phyloP scores from a whole-genome alignment of 2,797 vertebrate species.

The Rhinatrema bivittatum region DNA sequence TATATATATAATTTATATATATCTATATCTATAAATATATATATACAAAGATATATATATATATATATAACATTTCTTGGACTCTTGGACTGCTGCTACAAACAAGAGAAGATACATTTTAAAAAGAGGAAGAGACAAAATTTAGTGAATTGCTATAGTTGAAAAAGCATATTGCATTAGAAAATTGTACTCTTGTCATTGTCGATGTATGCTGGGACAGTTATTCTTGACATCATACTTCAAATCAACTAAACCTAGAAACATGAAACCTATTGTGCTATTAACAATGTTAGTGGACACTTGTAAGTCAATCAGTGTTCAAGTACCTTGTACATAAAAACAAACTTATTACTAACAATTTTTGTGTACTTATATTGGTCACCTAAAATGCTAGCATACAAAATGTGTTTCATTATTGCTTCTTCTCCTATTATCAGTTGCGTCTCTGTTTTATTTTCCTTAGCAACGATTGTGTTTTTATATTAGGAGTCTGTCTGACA shows the following conservation, averaged over 20 bases:
- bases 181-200: slow-evolving; percentile 86
- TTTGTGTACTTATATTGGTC: slow-evolving; percentile 89
- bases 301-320: slow-evolving; percentile 89
- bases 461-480: slow-evolving; percentile 61
- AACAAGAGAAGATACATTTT: slow-evolving; percentile 57
- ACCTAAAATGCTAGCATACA: slow-evolving; percentile 72
- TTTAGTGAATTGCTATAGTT: slow-evolving; percentile 58
- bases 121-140: slow-evolving; percentile 40
- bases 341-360: slow-evolving; percentile 85
- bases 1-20: slow-evolving; percentile 23
- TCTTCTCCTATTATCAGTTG: slow-evolving; percentile 58
- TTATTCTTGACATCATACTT: slow-evolving; percentile 88
- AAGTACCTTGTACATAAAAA: slow-evolving; percentile 96
- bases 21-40: too few relatives aligned
- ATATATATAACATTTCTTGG: slow-evolving; percentile 42
- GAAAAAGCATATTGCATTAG: slow-evolving; percentile 81
- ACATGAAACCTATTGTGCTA: slow-evolving; percentile 83
- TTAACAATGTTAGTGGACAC: slow-evolving; percentile 91
- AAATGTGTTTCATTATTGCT: slow-evolving; percentile 67
- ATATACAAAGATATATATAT: slow-evolving; percentile 26
- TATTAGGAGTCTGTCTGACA: slow-evolving; percentile 61
- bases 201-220: slow-evolving; percentile 84
- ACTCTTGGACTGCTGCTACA: slow-evolving; percentile 71
- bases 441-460: slow-evolving; percentile 32
- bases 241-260: slow-evolving; percentile 66